Percentiles rank a stretch among this genome's conserved stretches.
Conservation (phyloP, 1,140 invertebrate genomes). For the Drosophila virilis region DNA sequence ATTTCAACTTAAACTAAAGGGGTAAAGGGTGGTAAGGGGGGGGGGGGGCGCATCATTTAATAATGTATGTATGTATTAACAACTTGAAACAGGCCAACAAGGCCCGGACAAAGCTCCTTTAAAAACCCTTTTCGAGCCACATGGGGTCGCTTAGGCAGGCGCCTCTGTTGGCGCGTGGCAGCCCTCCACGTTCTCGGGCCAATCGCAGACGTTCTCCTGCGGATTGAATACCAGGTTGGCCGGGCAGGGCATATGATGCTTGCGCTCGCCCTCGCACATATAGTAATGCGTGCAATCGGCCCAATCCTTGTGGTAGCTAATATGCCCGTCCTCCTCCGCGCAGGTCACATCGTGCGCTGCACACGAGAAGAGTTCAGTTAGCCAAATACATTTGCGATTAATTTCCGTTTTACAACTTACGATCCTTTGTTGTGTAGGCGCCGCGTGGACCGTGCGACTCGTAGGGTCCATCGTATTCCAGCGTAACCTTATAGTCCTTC, state of each 20-base stretch:
- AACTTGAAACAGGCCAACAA: slow-evolving; percentile 35
- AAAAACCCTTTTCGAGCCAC: no score
- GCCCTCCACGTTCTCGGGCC: slow-evolving; percentile 97
- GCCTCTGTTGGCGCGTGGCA: slow-evolving; percentile 93
- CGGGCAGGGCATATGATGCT: slow-evolving; percentile 98
- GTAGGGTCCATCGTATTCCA: slow-evolving; percentile 95
- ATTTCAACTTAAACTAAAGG: slow-evolving; percentile 59
- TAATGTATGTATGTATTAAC: slow-evolving; percentile 64
- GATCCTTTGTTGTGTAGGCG: slow-evolving; percentile 93
- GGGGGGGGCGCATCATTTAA: slow-evolving; percentile 51
- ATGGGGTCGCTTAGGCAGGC: slow-evolving; percentile 84
- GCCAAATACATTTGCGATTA: no score
- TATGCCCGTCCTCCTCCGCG: slow-evolving; percentile 96
- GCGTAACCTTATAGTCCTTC: slow-evolving; percentile 91
- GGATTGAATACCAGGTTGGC: slow-evolving; percentile 97
- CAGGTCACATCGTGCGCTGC: slow-evolving; percentile 94
- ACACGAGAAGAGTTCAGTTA: no score
- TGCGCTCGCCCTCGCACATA: slow-evolving; percentile 97
- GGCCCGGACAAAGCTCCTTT: slow-evolving; percentile 1
- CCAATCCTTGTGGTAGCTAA: slow-evolving; percentile 95
- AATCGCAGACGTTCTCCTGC: slow-evolving; percentile 97
- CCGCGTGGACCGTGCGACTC: slow-evolving; percentile 89
- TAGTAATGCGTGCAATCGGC: slow-evolving; percentile 96
- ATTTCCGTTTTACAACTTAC: slow-evolving; percentile 86
- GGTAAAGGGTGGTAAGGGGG: neutral